A percentile compares a stretch with the other conserved stretches of the same genome.
phyloP scores from a whole-genome alignment of 1,140 invertebrate genomes.

The Aphelenchoides fujianensis region DNA sequence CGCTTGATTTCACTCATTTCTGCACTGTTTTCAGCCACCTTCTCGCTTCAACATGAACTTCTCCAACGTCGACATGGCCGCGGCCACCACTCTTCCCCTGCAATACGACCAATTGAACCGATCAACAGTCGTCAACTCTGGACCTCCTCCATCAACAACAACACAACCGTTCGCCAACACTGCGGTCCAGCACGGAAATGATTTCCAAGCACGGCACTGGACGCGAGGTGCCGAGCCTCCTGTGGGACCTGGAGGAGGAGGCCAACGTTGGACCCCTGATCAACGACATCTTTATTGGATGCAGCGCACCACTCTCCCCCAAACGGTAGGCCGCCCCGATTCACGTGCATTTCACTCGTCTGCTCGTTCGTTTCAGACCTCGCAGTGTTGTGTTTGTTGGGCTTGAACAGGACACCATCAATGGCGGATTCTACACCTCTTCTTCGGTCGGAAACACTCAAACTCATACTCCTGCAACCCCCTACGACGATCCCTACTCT shows the following conservation, averaged over 20 bases:
- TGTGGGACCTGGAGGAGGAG: background rate
- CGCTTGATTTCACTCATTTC: background rate
- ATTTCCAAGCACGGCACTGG: background rate
- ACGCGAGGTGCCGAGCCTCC: conserved; percentile 5
- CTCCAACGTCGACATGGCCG: conserved; percentile 16
- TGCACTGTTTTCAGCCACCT: conserved; percentile 19
- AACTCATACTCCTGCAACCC: background rate
- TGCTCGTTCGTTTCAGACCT: too few species aligned
- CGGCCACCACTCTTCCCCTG: background rate
- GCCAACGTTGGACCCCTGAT: background rate
- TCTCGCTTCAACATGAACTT: conserved; percentile 18
- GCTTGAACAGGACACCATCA: conserved; percentile 30
- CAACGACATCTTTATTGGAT: conserved; percentile 17
- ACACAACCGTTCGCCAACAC: background rate
- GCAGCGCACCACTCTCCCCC: conserved; percentile 7
- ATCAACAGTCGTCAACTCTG: background rate
- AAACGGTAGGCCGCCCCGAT: background rate
- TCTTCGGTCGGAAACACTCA: conserved; percentile 8
- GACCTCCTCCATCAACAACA: too few species aligned
- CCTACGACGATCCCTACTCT: conserved; percentile 18
- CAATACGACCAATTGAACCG: conserved; percentile 18
- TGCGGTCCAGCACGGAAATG: background rate
- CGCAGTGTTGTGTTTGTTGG: conserved; percentile 45
- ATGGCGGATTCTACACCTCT: conserved; percentile 12
- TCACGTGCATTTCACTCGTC: background rate